Evolutionary conservation across 1,140 invertebrate species (phyloP).

Genomic region (Chymomyza costata): DNA sequence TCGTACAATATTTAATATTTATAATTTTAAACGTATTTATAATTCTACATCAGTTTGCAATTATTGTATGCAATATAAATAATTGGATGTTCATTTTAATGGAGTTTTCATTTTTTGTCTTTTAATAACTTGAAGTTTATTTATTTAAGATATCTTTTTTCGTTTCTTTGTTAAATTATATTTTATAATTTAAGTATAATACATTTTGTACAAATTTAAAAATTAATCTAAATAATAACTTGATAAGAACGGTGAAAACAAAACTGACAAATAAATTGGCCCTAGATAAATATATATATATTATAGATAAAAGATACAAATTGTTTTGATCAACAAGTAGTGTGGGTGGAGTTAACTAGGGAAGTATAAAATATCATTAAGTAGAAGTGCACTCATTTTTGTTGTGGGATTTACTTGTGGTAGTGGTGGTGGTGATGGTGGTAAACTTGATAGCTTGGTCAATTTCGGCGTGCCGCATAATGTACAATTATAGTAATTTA

Average conservation of each 20-base stretch:
- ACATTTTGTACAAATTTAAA: conserved; percentile 71
- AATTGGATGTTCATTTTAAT: too few species aligned
- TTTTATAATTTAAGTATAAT: conserved; percentile 71
- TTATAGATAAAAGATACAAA: too few species aligned
- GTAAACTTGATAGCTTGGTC: conserved; percentile 65
- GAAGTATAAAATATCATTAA: conserved; percentile 39
- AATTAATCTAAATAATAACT: conserved; percentile 55
- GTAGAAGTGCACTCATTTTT: conserved; percentile 33
- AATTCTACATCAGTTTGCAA: too few species aligned
- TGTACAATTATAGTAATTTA: too few species aligned
- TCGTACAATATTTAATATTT: too few species aligned
- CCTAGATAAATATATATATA: too few species aligned
- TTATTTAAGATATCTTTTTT: conserved; percentile 6
- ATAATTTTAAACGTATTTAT: too few species aligned
- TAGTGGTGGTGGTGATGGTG: conserved; percentile 41
- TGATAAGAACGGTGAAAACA: neutral
- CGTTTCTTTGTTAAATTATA: conserved; percentile 51
- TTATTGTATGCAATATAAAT: too few species aligned
- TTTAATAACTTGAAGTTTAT: conserved; percentile 60
- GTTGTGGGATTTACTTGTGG: conserved; percentile 13
- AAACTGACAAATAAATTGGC: too few species aligned
- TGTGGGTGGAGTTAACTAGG: conserved; percentile 1
- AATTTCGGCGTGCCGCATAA: conserved; percentile 38
- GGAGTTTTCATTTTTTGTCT: too few species aligned
- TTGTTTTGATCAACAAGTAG: too few species aligned